A percentile compares a stretch with the other conserved stretches of the same genome.
These are phyloP conservation scores for Pogonomyrmex barbatus DNA, from an alignment of 1,140 invertebrate species.

Conservation along the genomic window DNA sequence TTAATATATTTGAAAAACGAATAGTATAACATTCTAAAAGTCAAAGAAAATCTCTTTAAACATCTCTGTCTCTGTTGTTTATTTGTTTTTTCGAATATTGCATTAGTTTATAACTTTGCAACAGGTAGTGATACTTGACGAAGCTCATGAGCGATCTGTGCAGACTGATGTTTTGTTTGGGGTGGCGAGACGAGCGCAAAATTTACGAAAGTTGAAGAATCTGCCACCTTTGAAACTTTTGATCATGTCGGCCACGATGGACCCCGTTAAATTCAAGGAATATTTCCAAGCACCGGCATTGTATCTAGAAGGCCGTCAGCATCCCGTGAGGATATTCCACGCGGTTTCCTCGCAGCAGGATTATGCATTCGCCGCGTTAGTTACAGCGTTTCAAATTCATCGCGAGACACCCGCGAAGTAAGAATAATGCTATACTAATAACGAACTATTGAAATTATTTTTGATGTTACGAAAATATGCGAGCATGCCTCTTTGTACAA, in stretches of 20 bases:
- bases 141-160: constrained; percentile 98
- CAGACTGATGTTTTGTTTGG: constrained; percentile 97
- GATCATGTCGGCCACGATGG: constrained; percentile 98
- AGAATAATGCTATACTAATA: constrained; percentile 70
- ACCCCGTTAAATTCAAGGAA: constrained; percentile 95
- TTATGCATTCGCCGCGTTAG: constrained; percentile 93
- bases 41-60: neutral
- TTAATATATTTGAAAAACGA: neutral
- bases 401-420: constrained; percentile 92
- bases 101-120: constrained; percentile 9
- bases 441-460: too few relatives aligned
- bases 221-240: constrained; percentile 91
- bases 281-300: constrained; percentile 96
- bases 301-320: constrained; percentile 96
- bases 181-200: constrained; percentile 93
- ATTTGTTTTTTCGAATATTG: neutral
- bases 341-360: constrained; percentile 92
- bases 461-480: too few relatives aligned
- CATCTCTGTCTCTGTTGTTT: neutral
- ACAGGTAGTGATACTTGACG: constrained; percentile 95
- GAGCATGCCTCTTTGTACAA: neutral
- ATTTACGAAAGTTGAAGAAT: constrained; percentile 88
- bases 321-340: constrained; percentile 94
- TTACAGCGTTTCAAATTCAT: constrained; percentile 97
- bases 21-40: neutral